Percentiles rank a stretch among this genome's conserved stretches.
Conservation (phyloP, 2,113 vertebrate genomes). For the Rhegmatorhina hoffmannsi region DNA sequence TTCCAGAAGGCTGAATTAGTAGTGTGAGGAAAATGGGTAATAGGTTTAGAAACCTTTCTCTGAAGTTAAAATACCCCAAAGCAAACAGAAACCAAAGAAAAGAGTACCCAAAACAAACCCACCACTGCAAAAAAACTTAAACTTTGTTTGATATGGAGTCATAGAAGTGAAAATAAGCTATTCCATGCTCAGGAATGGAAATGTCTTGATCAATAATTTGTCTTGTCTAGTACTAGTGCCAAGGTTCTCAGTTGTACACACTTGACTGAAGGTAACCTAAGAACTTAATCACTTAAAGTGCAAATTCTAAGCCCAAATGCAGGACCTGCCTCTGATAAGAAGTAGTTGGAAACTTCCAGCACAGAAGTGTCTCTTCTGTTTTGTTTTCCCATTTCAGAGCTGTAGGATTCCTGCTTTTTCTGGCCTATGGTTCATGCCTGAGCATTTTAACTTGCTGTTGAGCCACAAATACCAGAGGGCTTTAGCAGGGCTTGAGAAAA, state of each 20-base stretch:
- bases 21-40: not conserved
- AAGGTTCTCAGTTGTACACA: not conserved
- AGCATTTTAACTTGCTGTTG: not conserved
- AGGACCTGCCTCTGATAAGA: slow-evolving; percentile 10
- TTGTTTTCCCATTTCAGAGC: not conserved
- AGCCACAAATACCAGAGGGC: not conserved
- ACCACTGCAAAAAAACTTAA: not conserved
- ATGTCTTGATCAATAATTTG: not conserved
- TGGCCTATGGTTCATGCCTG: not conserved
- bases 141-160: not conserved
- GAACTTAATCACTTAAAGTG: slow-evolving; percentile 17
- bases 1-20: not conserved
- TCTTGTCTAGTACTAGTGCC: not conserved
- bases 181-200: not conserved
- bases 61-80: not conserved
- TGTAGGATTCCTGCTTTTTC: not conserved
- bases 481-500: not conserved
- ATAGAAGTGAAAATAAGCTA: not conserved
- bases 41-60: not conserved
- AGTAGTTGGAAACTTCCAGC: not conserved
- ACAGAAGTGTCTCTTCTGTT: not conserved
- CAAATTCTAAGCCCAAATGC: not conserved
- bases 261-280: slow-evolving; percentile 33
- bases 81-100: not conserved
- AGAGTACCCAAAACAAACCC: not conserved